Conservation (phyloP, 92 coral and sea anemone species). For the Epizoanthus ramosus region DNA sequence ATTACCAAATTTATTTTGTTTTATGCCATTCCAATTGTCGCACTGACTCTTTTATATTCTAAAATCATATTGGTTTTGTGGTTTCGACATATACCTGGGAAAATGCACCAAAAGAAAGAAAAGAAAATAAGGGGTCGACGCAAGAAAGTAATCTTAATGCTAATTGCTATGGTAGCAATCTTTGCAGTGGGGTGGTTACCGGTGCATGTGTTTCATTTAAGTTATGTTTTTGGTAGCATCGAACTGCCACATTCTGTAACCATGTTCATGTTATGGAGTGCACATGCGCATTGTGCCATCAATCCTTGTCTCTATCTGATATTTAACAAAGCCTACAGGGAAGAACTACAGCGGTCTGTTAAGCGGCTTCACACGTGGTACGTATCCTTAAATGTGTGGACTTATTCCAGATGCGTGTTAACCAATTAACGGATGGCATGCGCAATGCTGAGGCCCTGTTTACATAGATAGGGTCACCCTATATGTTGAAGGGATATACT, state of each 20-base stretch:
- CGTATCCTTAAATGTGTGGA: neutral
- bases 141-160: neutral
- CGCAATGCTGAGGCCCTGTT: too few species aligned
- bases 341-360: neutral
- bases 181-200: constrained; percentile 6
- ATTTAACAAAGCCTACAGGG: neutral
- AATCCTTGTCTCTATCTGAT: constrained; percentile 4
- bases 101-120: neutral
- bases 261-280: neutral
- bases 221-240: neutral
- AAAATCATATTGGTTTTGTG: neutral
- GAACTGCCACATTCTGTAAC: neutral
- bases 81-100: neutral
- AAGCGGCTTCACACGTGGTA: neutral
- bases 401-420: neutral
- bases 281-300: constrained; percentile 5
- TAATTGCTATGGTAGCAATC: constrained; percentile 2
- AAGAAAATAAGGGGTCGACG: neutral
- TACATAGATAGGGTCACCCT: too few species aligned
- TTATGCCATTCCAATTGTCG: neutral
- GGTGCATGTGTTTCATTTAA: neutral
- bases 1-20: neutral
- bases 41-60: neutral
- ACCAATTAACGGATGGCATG: too few species aligned
- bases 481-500: too few species aligned